Conservation (phyloP, 1,140 invertebrate species). For the Drosophila micromelanica region DNA sequence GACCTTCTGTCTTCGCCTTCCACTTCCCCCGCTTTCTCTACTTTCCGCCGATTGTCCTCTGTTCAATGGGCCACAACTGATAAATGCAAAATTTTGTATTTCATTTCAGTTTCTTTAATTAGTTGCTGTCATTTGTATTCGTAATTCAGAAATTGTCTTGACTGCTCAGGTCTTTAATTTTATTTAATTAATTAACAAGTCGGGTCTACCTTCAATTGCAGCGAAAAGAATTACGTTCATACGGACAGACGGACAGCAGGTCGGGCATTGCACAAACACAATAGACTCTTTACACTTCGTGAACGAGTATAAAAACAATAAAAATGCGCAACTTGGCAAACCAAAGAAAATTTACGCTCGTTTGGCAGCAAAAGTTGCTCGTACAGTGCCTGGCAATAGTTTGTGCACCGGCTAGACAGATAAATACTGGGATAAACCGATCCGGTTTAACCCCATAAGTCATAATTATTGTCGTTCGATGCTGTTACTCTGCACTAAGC, state of each 20-base stretch:
- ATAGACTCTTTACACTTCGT: too few relatives aligned
- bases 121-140: conserved; percentile 22
- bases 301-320: background rate
- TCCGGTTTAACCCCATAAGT: conserved; percentile 26
- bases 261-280: too few relatives aligned
- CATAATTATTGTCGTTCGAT: conserved; percentile 34
- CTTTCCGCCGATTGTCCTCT: conserved; percentile 8
- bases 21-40: background rate
- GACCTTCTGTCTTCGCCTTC: conserved; percentile 49
- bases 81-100: conserved; percentile 49
- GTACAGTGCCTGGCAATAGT: conserved; percentile 30
- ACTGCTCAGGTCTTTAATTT: conserved; percentile 23
- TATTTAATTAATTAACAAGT: conserved; percentile 18
- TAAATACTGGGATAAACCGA: conserved; percentile 22
- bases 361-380: conserved; percentile 14
- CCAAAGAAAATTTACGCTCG: conserved; percentile 7
- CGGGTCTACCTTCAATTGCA: too few relatives aligned
- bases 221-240: too few relatives aligned
- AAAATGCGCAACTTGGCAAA: conserved; percentile 31
- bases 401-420: conserved; percentile 25
- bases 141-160: conserved; percentile 19
- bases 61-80: conserved; percentile 40
- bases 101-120: conserved; percentile 56
- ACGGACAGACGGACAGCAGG: too few relatives aligned
- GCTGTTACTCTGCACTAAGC: conserved; percentile 23